Percentiles rank a stretch among this genome's conserved stretches.
These are phyloP conservation scores for Steinernema hermaphroditum DNA, from an alignment of 2,888 invertebrate species.

Conservation along the genomic window DNA sequence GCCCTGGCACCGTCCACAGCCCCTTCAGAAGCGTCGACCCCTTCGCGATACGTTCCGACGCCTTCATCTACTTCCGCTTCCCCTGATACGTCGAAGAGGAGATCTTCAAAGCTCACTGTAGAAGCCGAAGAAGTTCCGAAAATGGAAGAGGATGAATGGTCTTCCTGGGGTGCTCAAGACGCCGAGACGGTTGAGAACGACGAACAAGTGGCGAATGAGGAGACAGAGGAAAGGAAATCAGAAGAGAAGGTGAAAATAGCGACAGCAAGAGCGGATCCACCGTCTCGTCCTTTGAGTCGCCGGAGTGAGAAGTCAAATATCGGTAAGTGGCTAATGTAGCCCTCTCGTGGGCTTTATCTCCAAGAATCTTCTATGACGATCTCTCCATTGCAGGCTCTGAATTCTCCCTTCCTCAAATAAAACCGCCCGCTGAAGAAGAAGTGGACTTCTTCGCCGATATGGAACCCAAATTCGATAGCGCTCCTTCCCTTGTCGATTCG, in stretches of 20 bases:
- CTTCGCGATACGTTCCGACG: background rate
- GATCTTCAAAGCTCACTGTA: background rate
- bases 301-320: conserved; percentile 8
- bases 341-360: background rate
- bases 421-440: background rate
- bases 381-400: background rate
- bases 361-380: background rate
- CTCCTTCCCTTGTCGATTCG: conserved; percentile 12
- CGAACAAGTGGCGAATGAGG: too few relatives aligned
- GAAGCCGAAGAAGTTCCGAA: background rate
- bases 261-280: background rate
- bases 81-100: too few relatives aligned
- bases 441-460: conserved; percentile 19
- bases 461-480: conserved; percentile 19
- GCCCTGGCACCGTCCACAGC: background rate
- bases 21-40: background rate
- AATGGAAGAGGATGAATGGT: background rate
- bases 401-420: conserved; percentile 14
- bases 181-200: background rate
- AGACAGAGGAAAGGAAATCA: too few relatives aligned
- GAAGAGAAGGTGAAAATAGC: too few relatives aligned
- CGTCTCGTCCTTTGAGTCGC: background rate
- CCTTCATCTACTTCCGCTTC: too few relatives aligned
- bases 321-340: too few relatives aligned
- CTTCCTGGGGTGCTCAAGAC: background rate